Evolutionary conservation across 1,140 invertebrate genomes (phyloP), one percentile per base, ranked within the genome.

Genomic region (Drosophila kohkoa): DNA sequence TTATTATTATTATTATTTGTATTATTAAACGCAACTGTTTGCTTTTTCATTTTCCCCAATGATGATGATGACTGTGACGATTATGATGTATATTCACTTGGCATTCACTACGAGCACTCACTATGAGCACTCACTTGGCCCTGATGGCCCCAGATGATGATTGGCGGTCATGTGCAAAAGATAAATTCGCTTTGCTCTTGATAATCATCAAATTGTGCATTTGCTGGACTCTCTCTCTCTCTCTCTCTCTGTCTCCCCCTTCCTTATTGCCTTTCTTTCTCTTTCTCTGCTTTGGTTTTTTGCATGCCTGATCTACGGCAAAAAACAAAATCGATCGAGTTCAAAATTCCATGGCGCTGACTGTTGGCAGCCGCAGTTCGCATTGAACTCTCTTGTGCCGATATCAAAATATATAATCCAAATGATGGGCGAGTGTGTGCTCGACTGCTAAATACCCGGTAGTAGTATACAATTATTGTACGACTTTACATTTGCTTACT

Each of bases 271-370:
- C 25, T 30, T 28, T 6, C 13, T n/a, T 5, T 16, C 7, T 55
- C 1, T 35, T 15, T 5, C 2, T 0, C 52, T 30, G 28, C 11
- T 10, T 10, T 25, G 20, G 20, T 25, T 10, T 46, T 25, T 38
- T 51, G 45, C 54, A 51, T 72, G 41, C 52, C 59, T 64, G 71
- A 68, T 74, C 72, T 70, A 51, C 58, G 57, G 41, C 66, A 75
- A 59, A 38, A 87, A 72, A 69, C 25, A 38, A 38, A 55, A 64
- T 63, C 54, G 46, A 68, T 70, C 54, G 60, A 77, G 71, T 71
- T 49, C 43, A 55, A 65, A 67, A 60, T 74, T 68, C 64, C 71
- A 74, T 46, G 6, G 8, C 13, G 15, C 45, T 48, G 65, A 59
- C 28, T 63, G 59, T 7, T 10, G 35, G 35, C 35, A 38, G 35